Conservation (phyloP, 1,140 invertebrate genomes). For the Bombus superbus region DNA sequence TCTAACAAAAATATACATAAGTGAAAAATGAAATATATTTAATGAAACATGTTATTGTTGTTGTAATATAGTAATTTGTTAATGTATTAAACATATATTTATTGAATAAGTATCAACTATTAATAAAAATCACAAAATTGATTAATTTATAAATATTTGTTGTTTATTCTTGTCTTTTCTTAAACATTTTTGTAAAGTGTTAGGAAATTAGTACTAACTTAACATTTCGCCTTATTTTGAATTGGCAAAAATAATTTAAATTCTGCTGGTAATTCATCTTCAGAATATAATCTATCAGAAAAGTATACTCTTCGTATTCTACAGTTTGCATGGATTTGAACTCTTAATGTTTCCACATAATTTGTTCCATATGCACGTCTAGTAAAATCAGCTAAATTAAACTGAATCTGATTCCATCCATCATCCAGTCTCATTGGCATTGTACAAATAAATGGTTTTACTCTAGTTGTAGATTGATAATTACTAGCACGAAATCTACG, state of each 20-base stretch:
- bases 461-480: conserved; percentile 98
- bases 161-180: conserved; percentile 39
- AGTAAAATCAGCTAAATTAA: conserved; percentile 99
- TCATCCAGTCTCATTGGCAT: conserved; percentile 99
- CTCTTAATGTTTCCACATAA: conserved; percentile 98
- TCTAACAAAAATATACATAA: neutral
- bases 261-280: conserved; percentile 99
- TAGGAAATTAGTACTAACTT: neutral
- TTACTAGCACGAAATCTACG: conserved; percentile 98
- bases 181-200: conserved; percentile 6
- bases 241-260: conserved; percentile 99
- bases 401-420: conserved; percentile 99
- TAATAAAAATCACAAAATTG: conserved; percentile 13
- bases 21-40: neutral
- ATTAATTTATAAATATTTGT: conserved; percentile 43
- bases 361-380: conserved; percentile 99
- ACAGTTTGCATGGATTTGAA: conserved; percentile 99
- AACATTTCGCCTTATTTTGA: conserved; percentile 89
- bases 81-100: conserved; percentile 16
- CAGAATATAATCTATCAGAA: conserved; percentile 98
- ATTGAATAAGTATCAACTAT: conserved; percentile 10
- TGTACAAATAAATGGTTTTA: conserved; percentile 99
- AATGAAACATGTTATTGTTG: neutral
- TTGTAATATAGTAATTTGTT: neutral
- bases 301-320: conserved; percentile 99